These are phyloP conservation scores for Aphyosemion australe DNA, from an alignment of 2,113 vertebrate species.

Conservation along the genomic window DNA sequence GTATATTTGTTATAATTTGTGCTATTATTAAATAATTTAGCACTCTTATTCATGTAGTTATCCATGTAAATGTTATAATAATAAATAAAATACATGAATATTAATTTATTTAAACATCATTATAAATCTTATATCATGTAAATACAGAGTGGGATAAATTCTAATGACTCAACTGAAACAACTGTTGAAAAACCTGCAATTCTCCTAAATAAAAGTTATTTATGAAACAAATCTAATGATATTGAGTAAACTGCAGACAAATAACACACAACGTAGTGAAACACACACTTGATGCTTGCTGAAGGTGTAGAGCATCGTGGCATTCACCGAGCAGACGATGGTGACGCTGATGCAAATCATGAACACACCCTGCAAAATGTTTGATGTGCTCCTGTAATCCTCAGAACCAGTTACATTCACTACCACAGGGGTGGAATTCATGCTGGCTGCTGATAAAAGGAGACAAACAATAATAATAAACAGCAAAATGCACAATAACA, in stretches of 20 bases:
- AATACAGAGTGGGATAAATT: too few species aligned
- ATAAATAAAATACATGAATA: too few species aligned
- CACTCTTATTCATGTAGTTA: too few species aligned
- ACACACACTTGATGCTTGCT: conserved; percentile 48
- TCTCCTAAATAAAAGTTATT: too few species aligned
- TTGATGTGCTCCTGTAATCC: neutral
- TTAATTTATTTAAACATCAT: too few species aligned
- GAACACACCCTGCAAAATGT: conserved; percentile 41
- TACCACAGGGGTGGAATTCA: conserved; percentile 17
- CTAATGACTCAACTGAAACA: too few species aligned
- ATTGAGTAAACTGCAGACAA: neutral
- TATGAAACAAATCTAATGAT: too few species aligned
- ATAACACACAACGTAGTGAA: neutral
- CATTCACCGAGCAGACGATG: conserved; percentile 65
- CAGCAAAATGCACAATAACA: neutral
- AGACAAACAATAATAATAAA: neutral
- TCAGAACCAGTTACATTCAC: neutral
- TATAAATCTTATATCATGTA: too few species aligned
- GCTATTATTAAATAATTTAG: too few species aligned
- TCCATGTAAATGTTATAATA: too few species aligned
- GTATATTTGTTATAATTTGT: too few species aligned
- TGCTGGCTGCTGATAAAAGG: neutral
- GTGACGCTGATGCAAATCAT: conserved; percentile 48
- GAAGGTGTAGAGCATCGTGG: conserved; percentile 64
- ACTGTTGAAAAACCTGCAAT: too few species aligned